Evolutionary conservation across 2,888 invertebrate genomes (phyloP), one percentile per base, ranked within the genome.

Genomic region (Caenorhabditis doughertyi): DNA sequence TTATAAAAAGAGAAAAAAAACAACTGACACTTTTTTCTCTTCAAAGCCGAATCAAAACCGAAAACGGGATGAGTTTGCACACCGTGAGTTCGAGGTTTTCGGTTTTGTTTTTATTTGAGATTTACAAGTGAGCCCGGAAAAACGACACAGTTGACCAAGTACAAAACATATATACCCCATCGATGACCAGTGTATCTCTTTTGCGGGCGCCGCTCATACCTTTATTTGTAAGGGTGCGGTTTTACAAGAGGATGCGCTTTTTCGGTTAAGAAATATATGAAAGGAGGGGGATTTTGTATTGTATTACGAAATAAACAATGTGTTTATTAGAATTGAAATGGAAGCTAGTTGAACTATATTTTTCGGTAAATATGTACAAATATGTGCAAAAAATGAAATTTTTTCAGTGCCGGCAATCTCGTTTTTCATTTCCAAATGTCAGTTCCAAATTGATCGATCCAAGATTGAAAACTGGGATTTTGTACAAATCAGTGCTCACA

Each of bases 371-470:
- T 47, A 47, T 47, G 7, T 47, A 47, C 44, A 47, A 18, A 11
- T 39, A 9, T 39, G 16, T 39, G 7, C 39, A 39, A n/a, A n/a
- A n/a, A n/a, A n/a, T n/a, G 4, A 39, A 32, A 9, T 32, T 9
- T 29, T 25, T 49, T 71, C 58, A 79, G 35, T 83, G 83, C 35
- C 53, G 64, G 51, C 83, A 83, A 29, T 83, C 83, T 25, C 83
- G 32, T 58, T 83, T 74, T 35, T 83, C 83, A 60, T 83, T 83
- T 23, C 83, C 83, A 51, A 83, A 83, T 23, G 49, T 55, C 13
- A 83, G n/a, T 23, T 83, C 79, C 53, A 83, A 55, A 21, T 83
- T 83, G 23, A 83, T 70, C 1, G 67, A 47, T 13, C 83, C 83
- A 3, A 83, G 1, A 35, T 82, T 53, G 58, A 82, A 82, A 11